phyloP scores from a whole-genome alignment of 2,797 vertebrate species.

The Rhinoraja longicauda region DNA sequence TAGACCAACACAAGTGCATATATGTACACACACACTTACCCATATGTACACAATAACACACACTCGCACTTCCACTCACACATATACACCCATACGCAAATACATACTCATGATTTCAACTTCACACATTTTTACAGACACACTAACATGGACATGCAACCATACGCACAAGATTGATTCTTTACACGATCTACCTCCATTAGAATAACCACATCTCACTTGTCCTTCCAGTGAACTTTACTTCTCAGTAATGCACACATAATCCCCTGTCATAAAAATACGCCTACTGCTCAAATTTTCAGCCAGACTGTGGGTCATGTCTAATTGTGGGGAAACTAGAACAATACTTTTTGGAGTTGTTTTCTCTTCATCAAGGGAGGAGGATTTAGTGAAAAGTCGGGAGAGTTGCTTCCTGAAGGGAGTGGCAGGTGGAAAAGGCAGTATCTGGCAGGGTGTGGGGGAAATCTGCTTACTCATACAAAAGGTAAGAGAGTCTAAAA shows the following conservation, averaged over 20 bases:
- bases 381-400: neutral
- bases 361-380: neutral
- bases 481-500: neutral
- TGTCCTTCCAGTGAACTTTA: too few species aligned
- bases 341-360: neutral
- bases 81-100: too few species aligned
- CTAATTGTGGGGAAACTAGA: neutral
- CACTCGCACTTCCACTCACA: too few species aligned
- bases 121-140: too few species aligned
- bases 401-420: slow-evolving; percentile 16
- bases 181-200: neutral
- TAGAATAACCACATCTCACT: neutral
- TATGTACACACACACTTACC: too few species aligned
- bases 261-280: neutral
- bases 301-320: neutral
- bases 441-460: neutral
- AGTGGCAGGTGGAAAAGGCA: neutral
- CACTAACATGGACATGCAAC: too few species aligned
- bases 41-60: too few species aligned
- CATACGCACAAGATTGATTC: neutral
- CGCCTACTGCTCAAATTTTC: neutral
- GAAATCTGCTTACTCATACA: neutral
- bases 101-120: too few species aligned
- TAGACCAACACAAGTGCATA: too few species aligned
- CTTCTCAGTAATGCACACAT: neutral